Evolutionary conservation across 2,888 invertebrate genomes (phyloP), one percentile per base, ranked within the genome.

Genomic region (Drosophila melanosoma): DNA sequence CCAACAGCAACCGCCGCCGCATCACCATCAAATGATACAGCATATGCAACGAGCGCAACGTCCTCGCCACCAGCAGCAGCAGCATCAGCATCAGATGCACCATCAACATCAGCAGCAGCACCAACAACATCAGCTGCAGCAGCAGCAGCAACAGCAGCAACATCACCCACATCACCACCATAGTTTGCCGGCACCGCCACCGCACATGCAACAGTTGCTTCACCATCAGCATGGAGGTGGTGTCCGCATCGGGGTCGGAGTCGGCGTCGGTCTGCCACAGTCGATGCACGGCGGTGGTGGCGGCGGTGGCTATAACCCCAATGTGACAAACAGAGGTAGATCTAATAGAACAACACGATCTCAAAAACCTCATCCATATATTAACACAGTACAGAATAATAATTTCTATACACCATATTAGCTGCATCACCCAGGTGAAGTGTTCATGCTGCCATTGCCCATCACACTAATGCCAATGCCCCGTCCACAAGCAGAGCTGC

Each of bases 281-380:
- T 63, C 69, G 42, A 76, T 79, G 82, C 69, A 83, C 70, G 79
- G 79, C 66, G 69, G 66, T n/a, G 64, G 64, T 4, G 77, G 68
- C 17, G 69, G 61, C 52, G 74, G 83, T 69, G 64, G 67, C 72
- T 77, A 82, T 71, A 85, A 90, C 79, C 92, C 89, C 82, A 92
- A 91, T 81, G 91, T 93, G 91, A 92, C 93, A 90, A 93, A 93
- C 79, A 92, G 93, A 93, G 93, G 93, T 93, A 93, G 93, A 93
- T 92, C 90, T 76, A 79, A 83, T 70, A 87, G 92, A 91, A 87
- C 90, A 88, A 92, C 93, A 92, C 90, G 91, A 91, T 93, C 91
- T 91, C 92, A 92, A 91, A 93, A 93, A 92, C 89, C 91, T 88
- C 93, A 93, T 91, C 93, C 93, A 81, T 93, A 93, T 92, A 38